Conservation (phyloP, 2,888 invertebrate species). For the Hypomecis atomaria region DNA sequence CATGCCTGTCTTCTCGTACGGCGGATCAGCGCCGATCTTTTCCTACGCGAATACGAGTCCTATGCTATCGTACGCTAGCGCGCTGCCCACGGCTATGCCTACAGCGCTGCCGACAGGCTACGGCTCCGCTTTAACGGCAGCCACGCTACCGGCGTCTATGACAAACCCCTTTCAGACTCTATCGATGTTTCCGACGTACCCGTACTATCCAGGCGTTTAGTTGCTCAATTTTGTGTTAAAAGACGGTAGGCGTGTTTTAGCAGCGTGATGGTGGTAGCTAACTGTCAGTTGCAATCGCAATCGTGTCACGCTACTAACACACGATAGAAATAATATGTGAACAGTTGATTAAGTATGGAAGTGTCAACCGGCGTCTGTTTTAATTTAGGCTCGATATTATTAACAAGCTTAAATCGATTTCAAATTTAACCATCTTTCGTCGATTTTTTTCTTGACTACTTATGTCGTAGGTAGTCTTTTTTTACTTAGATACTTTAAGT, state of each 20-base stretch:
- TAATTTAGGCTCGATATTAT: no score
- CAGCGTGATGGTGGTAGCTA: background rate
- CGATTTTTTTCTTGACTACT: no score
- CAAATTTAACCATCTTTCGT: no score
- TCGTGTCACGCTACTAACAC: no score
- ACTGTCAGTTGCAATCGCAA: background rate
- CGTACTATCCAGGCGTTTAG: constrained; percentile 47
- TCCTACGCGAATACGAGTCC: constrained; percentile 72
- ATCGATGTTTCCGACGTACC: constrained; percentile 74
- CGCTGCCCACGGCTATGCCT: constrained; percentile 60
- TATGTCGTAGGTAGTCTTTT: no score
- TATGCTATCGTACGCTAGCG: constrained; percentile 67
- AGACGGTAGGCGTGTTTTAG: no score
- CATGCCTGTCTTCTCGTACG: constrained; percentile 84
- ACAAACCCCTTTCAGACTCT: constrained; percentile 61
- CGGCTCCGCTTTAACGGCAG: constrained; percentile 63
- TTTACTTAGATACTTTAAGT: no score
- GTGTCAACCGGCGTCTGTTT: no score
- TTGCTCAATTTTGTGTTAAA: constrained; percentile 21
- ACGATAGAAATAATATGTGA: no score
- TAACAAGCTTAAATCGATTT: no score
- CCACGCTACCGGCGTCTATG: constrained; percentile 61
- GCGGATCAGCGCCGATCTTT: constrained; percentile 71
- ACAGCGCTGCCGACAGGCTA: constrained; percentile 70
- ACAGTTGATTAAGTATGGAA: no score